A percentile compares a stretch with the other conserved stretches of the same genome.
Evolutionary conservation across 2,888 invertebrate genomes (phyloP).

Genomic region (Lasioglossum zephyrum): DNA sequence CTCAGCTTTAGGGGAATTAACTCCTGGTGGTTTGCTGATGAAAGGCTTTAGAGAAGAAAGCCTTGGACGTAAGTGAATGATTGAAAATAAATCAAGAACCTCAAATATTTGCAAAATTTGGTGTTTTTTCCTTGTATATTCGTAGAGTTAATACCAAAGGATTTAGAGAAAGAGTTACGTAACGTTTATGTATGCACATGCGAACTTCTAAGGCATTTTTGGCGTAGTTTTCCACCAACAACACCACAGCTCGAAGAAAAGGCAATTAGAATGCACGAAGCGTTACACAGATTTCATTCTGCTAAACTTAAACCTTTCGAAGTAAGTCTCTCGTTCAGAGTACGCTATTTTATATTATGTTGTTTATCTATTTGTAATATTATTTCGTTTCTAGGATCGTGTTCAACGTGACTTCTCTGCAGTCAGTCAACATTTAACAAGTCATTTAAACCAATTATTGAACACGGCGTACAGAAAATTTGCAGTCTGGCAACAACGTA

Average conservation of each 20-base stretch:
- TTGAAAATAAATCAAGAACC: neutral
- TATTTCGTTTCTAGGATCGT: constrained; percentile 87
- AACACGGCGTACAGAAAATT: constrained; percentile 94
- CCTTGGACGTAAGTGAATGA: constrained; percentile 88
- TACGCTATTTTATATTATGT: neutral
- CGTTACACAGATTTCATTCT: constrained; percentile 94
- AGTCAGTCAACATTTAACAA: constrained; percentile 91
- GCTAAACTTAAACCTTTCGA: constrained; percentile 94
- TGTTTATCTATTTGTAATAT: constrained; percentile 12
- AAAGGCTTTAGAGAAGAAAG: constrained; percentile 93
- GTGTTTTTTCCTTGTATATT: neutral
- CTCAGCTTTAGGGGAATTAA: constrained; percentile 93
- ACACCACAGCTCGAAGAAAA: constrained; percentile 91
- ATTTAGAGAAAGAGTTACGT: constrained; percentile 93
- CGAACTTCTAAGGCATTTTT: constrained; percentile 96
- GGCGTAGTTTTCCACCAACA: constrained; percentile 95
- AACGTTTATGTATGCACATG: constrained; percentile 94
- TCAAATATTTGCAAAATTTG: neutral
- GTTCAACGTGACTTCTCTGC: constrained; percentile 93
- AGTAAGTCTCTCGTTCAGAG: constrained; percentile 84
- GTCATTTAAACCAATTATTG: constrained; percentile 94
- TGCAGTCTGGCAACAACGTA: constrained; percentile 93
- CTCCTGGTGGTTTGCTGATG: constrained; percentile 96
- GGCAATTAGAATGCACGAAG: constrained; percentile 94
- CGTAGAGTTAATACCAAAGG: constrained; percentile 91